Conservation (phyloP, 2,113 vertebrate genomes). For the Pelobates fuscus region DNA sequence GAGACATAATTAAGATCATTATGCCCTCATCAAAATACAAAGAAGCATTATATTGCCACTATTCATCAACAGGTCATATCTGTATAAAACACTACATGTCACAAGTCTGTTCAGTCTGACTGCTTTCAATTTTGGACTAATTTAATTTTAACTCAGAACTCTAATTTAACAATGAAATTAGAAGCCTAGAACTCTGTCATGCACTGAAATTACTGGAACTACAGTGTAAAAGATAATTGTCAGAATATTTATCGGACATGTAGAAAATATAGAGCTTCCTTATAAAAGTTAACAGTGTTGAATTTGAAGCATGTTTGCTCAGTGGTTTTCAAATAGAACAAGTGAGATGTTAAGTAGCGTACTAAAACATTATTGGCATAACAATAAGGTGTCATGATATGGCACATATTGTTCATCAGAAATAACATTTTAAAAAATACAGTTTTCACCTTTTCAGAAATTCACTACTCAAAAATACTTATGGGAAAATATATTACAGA, state of each 20-base stretch:
- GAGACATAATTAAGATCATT: slow-evolving; percentile 58
- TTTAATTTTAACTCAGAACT: slow-evolving; percentile 17
- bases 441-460: no score
- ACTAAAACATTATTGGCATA: no score
- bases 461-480: no score
- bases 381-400: neutral
- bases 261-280: no score
- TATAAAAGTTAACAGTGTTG: no score
- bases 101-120: slow-evolving; percentile 50
- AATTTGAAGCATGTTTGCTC: no score
- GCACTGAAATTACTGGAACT: slow-evolving; percentile 34
- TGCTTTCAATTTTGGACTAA: slow-evolving; percentile 41
- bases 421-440: no score
- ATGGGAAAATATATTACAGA: no score
- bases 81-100: slow-evolving; percentile 51
- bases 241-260: neutral
- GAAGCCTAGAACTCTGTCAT: slow-evolving; percentile 34
- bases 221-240: neutral
- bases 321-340: no score
- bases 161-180: slow-evolving; percentile 41
- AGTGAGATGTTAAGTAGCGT: no score
- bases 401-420: neutral
- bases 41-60: slow-evolving; percentile 53
- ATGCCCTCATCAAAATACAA: slow-evolving; percentile 53
- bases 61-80: slow-evolving; percentile 41